Base-by-base conservation (phyloP, 2,113 vertebrate species). In the Chaetops frenatus region DNA sequence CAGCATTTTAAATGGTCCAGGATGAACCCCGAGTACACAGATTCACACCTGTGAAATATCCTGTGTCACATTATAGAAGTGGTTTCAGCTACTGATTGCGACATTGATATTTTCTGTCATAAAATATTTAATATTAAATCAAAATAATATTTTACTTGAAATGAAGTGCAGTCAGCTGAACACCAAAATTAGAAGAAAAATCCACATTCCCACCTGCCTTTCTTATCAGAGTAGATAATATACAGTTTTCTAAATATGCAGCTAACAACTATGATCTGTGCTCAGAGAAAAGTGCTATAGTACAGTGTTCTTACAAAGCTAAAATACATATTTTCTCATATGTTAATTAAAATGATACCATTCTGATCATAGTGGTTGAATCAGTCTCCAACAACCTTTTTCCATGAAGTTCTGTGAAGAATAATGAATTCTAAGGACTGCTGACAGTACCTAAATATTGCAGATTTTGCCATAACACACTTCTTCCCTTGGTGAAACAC, bases 1-100 rank as follows among this genome's bases (percentile, higher is more conserved):
- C 56, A 86, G 94, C 87, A 95, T 97, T 92, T 94, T 80, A 95
- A 96, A 91, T 36, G 90, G 60, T 22, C 24, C 60, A 81, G 71
- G 15, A 29, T 82, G 81, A 67, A 50, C 78, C 85, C 64, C 83
- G 67, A 70, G 58, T 35, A 51, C 33, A 51, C 25, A 67, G 53
- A 89, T 57, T 84, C 95, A 73, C 67, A 88, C 79, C 87, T 88
- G 76, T 90, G 47, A 83, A 61, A 60, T 80, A 80, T 25, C 1
- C 0, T 16, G 25, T 77, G 81, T 70, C 70, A n/a, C 54, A 19
- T 42, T 54, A 35, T 6, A 70, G 85, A 77, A 73, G 29, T 0
- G 0, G 4, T 73, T 79, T 92, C 67, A 74, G 44, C 60, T 86
- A 11, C 60, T 90, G 54, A 38, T 67, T 73, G 22, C 29, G 29